Evolutionary conservation across 1,140 invertebrate genomes (phyloP).

Genomic region (Neoseiulus cucumeris): DNA sequence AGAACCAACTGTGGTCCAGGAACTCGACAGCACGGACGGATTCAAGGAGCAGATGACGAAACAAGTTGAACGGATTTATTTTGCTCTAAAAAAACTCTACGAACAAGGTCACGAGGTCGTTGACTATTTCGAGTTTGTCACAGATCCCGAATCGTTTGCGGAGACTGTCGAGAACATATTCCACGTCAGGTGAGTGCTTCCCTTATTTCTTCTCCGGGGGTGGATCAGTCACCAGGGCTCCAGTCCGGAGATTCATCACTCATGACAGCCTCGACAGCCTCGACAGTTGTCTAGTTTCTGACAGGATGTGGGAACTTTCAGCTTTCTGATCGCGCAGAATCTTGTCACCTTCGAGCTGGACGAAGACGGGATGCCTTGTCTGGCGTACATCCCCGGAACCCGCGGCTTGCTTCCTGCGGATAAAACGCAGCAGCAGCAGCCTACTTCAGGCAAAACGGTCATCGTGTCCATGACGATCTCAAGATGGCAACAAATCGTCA

Average conservation of each 20-base stretch:
- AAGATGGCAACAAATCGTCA: neutral
- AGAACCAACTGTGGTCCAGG: neutral
- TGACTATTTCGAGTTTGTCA: constrained; percentile 3
- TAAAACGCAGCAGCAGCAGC: too few relatives aligned
- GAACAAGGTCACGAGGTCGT: neutral
- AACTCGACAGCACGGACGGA: neutral
- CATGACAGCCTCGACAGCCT: too few relatives aligned
- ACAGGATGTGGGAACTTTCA: too few relatives aligned
- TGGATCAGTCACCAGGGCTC: too few relatives aligned
- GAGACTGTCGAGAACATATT: neutral
- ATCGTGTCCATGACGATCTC: neutral
- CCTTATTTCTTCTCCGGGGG: too few relatives aligned
- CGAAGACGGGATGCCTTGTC: neutral
- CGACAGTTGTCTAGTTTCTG: too few relatives aligned
- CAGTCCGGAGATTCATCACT: too few relatives aligned
- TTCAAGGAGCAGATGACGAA: neutral
- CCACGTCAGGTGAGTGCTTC: neutral
- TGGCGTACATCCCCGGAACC: neutral
- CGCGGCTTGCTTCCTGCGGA: too few relatives aligned
- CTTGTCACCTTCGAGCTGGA: neutral
- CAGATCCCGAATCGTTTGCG: neutral
- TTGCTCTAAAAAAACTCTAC: neutral
- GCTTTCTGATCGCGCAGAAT: constrained; percentile 11
- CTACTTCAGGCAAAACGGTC: neutral
- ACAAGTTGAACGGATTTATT: neutral